Evolutionary conservation across 2,113 vertebrate genomes (phyloP), one percentile per base, ranked within the genome.

Genomic region (Lichenostomus cassidix): DNA sequence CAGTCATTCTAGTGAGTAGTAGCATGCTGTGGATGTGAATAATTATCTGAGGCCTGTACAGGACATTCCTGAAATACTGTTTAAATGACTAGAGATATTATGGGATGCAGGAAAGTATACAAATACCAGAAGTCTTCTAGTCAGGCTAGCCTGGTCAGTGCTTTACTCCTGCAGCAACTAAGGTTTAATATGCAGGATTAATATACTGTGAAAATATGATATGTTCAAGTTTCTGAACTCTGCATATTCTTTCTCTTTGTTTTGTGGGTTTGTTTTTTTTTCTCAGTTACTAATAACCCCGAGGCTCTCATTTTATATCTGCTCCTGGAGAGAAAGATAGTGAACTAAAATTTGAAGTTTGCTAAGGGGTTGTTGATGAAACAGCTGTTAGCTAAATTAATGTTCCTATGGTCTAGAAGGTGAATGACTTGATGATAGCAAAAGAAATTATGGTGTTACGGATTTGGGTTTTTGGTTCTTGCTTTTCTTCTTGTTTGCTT

Each of bases 51-150:
- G 96, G 82, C 63, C 70, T 85, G 90, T 96, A 74, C 81, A 87
- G 91, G 94, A 96, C 97, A 97, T 97, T 98, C 95, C 96, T 97
- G 91, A 96, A 95, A 97, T 97, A 93, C 92, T 96, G 94, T 97
- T 97, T 96, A 97, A 94, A 96, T 97, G 80, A 96, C 94, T 77
- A 58, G 39, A 94, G 91, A 79, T 93, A 87, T 88, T 76, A 91
- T 20, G 58, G 89, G 89, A 95, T 89, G 90, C 70, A 79, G 90
- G 85, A 17, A 63, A 92, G 78, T 85, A 91, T 76, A 78, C 56
- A 53, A 87, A 93, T 47, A 12, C 47, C 29, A 49, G 56, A 33
- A 90, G 89, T 47, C 37, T 95, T 93, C 79, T 65, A 92, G 89
- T 84, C 53, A 59, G 68, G 33, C 79, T 76, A 20, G 46, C 24